These are phyloP conservation scores for Crambe crambe DNA, from an alignment of 37 sponge, comb jelly and placozoan genomes.

Conservation along the genomic window DNA sequence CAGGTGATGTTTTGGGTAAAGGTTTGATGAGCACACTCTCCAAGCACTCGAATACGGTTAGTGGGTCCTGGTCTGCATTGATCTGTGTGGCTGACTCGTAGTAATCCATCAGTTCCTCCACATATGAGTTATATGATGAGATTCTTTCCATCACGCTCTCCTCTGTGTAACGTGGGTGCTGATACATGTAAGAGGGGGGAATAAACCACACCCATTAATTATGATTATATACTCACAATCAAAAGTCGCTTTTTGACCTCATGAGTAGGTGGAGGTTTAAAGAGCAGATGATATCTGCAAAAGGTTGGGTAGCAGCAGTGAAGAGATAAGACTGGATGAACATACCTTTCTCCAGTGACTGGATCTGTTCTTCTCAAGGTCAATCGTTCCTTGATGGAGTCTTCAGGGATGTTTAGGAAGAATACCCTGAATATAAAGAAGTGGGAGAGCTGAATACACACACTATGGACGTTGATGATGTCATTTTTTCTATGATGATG, in stretches of 20 bases:
- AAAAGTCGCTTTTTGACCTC: conserved; percentile 74
- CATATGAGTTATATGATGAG: conserved; percentile 37
- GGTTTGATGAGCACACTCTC: conserved; percentile 82
- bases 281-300: conserved; percentile 75
- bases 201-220: background rate
- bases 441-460: background rate
- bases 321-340: too few species aligned
- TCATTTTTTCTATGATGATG: too few species aligned
- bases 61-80: conserved; percentile 94
- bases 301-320: too few species aligned
- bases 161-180: conserved; percentile 76
- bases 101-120: conserved; percentile 70
- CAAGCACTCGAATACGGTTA: conserved; percentile 84
- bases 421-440: conserved; percentile 61
- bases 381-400: conserved; percentile 81
- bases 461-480: background rate
- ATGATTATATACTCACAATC: conserved; percentile 53
- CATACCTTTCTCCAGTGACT: conserved; percentile 68
- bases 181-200: background rate
- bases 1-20: conserved; percentile 52
- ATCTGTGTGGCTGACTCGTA: conserved; percentile 64
- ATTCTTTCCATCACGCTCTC: conserved; percentile 47
- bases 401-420: conserved; percentile 79
- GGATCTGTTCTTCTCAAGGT: conserved; percentile 75
- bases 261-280: conserved; percentile 76